A percentile compares a stretch with the other conserved stretches of the same genome.
Conservation (phyloP, 2,113 vertebrate genomes). For the Coptodon bakossiorum region DNA sequence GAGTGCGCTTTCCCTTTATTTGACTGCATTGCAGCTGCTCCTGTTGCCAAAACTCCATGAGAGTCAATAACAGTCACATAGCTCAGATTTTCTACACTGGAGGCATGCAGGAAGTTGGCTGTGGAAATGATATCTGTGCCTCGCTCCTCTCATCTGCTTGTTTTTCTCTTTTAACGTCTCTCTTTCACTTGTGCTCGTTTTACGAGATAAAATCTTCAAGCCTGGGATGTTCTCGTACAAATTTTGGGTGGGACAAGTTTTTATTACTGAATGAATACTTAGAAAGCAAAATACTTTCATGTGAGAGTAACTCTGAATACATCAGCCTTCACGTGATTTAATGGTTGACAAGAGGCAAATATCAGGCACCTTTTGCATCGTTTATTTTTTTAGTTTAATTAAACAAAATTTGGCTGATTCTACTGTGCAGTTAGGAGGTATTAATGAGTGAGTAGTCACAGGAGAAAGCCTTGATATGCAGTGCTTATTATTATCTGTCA, state of each 20-base stretch:
- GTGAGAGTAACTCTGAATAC: background rate
- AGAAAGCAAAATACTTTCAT: background rate
- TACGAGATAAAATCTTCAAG: background rate
- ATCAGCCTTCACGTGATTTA: background rate
- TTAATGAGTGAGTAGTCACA: background rate
- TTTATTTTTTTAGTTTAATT: background rate
- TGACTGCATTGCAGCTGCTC: slow-evolving; percentile 58
- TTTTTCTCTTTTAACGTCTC: background rate
- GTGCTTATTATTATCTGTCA: background rate
- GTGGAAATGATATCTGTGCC: background rate
- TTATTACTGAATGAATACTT: background rate
- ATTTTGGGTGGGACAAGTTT: background rate
- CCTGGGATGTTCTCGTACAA: background rate
- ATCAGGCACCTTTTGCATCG: background rate
- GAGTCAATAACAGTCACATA: slow-evolving; percentile 53
- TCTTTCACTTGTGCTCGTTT: background rate
- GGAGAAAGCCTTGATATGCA: background rate
- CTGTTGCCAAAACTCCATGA: slow-evolving; percentile 53
- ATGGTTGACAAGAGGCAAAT: background rate
- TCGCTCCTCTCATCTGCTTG: background rate
- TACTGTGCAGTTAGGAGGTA: background rate
- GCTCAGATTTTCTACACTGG: slow-evolving; percentile 24
- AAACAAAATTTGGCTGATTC: background rate
- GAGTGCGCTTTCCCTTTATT: slow-evolving; percentile 13
- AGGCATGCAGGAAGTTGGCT: slow-evolving; percentile 43